Percentiles rank a stretch among this genome's conserved stretches.
phyloP scores from a whole-genome alignment of 2,888 invertebrate genomes.

The Rutpela maculata region DNA sequence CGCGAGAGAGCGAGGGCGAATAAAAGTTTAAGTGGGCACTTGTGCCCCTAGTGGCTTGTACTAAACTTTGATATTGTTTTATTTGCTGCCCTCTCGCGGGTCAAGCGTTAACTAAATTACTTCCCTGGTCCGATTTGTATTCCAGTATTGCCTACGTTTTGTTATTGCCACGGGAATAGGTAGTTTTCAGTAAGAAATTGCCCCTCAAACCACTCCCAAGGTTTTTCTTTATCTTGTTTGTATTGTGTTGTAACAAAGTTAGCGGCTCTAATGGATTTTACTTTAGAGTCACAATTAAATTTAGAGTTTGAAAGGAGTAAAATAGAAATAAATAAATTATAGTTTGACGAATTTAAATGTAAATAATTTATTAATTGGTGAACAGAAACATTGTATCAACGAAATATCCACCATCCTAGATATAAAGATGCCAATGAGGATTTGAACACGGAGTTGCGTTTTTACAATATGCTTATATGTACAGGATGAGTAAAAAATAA shows the following conservation, averaged over 20 bases:
- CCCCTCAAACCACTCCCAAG: constrained; percentile 55
- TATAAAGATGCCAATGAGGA: too few relatives aligned
- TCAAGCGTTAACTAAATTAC: constrained; percentile 74
- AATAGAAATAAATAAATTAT: background rate
- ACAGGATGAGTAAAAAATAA: too few relatives aligned
- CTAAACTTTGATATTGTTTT: constrained; percentile 75
- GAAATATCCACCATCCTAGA: too few relatives aligned
- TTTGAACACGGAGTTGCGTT: too few relatives aligned
- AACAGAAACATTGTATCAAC: too few relatives aligned
- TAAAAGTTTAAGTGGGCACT: constrained; percentile 67
- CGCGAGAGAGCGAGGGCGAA: constrained; percentile 43
- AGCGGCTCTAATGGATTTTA: constrained; percentile 30
- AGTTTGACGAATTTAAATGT: background rate
- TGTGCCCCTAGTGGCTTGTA: constrained; percentile 67
- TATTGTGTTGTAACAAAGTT: constrained; percentile 37
- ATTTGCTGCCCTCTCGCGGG: constrained; percentile 72
- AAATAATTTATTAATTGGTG: background rate
- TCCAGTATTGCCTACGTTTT: constrained; percentile 71
- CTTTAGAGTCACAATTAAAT: background rate
- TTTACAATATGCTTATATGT: too few relatives aligned
- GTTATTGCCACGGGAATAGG: constrained; percentile 69
- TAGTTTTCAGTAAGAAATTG: constrained; percentile 67
- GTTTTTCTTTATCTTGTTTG: constrained; percentile 42
- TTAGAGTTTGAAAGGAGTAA: background rate
- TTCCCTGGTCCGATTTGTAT: constrained; percentile 73